These are phyloP conservation scores for Parauchenoglanis ngamensis DNA, from an alignment of 2,797 vertebrate species.

Conservation along the genomic window DNA sequence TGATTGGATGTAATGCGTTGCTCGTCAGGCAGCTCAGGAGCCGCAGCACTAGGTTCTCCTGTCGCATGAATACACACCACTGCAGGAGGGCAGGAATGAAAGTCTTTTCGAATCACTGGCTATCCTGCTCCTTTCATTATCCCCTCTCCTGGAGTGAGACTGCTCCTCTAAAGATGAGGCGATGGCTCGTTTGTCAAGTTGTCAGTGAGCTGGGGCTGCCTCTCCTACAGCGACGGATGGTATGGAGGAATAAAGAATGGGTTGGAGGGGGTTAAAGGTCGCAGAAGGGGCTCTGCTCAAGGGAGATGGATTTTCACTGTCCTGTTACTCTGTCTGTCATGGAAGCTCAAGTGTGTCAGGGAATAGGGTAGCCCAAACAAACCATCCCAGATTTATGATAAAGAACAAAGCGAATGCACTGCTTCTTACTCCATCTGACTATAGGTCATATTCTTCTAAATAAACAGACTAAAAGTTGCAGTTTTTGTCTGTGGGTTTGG, in stretches of 20 bases:
- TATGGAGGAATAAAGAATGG: conserved; percentile 28
- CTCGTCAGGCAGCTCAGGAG: conserved; percentile 51
- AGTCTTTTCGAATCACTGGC: conserved; percentile 54
- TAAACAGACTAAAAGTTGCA: neutral
- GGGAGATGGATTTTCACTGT: conserved; percentile 19
- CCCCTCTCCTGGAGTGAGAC: conserved; percentile 52
- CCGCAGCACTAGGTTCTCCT: conserved; percentile 31
- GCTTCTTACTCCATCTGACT: neutral
- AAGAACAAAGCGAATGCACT: neutral
- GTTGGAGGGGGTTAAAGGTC: conserved; percentile 46
- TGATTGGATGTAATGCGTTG: conserved; percentile 56
- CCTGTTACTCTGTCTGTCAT: conserved; percentile 11
- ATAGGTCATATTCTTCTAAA: conserved; percentile 8
- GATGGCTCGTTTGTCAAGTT: conserved; percentile 51
- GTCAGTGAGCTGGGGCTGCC: conserved; percentile 46
- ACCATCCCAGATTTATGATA: neutral
- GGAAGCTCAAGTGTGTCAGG: conserved; percentile 23
- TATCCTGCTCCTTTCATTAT: conserved; percentile 56
- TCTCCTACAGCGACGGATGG: conserved; percentile 1
- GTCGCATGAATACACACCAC: conserved; percentile 49
- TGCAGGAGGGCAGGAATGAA: conserved; percentile 51
- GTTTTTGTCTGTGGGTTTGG: neutral
- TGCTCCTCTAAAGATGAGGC: conserved; percentile 47
- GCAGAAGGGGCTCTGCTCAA: conserved; percentile 12
- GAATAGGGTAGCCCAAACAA: neutral